Base-by-base conservation (phyloP, 2,113 vertebrate species). In the Gymnocephalus cernua region DNA sequence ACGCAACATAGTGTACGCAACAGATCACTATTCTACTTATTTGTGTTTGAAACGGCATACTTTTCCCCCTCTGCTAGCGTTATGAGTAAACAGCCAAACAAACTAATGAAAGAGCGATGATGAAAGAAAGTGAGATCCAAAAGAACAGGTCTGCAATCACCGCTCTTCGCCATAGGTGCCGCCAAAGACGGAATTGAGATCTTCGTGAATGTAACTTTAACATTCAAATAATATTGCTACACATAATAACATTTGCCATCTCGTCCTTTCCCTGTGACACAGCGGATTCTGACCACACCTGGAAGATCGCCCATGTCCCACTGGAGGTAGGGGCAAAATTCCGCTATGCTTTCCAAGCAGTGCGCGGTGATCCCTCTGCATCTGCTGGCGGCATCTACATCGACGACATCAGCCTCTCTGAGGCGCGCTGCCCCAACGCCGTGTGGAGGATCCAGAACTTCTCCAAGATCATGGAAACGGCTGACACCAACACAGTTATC, bases 221-320 rank as follows among this genome's bases (percentile, higher is more conserved):
- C 3, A 23, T 15, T 23, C 50, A n/a, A 63, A 14, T 2, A 19
- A 35, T 57, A 41, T 4, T 70, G 3, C 25, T 14, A 21, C 14
- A 54, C 3, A 21, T 16, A 47, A 4, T 41, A n/a, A 51, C 0
- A 38, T 29, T 15, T 56, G 2, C 27, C 51, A 2, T 27, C 41
- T 44, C 35, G 2, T 59, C n/a, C 15, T 62, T 62, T 70, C 47
- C 1, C 35, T 70, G n/a, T 63, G 74, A 1, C 74, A 29, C 80
- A 99, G 97, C 91, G 27, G 95, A 96, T 71, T 57, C 18, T 0
- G 95, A 96, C 78, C 77, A 91, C 14, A 80, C 79, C 1, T 99
- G 97, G 97, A 98, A 97, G 88, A 96, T 99, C 44, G 96, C 93
- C 44, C 97, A 97, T 0, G 95, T 98, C 27, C 93, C 95, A 3